Conservation (phyloP, 1,140 invertebrate genomes). For the Lamellibrachia luymesi region DNA sequence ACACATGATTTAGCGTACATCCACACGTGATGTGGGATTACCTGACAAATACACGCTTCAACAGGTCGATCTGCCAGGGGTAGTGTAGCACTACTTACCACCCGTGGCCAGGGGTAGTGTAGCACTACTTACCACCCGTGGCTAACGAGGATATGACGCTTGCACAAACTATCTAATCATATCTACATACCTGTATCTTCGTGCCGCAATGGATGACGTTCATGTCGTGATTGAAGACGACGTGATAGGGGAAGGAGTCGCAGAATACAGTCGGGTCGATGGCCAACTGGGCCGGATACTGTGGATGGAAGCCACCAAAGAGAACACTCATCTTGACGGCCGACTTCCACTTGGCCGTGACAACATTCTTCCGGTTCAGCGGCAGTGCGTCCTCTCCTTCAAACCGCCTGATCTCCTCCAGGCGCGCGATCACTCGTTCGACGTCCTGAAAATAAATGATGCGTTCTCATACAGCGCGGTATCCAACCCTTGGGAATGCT, state of each 20-base stretch:
- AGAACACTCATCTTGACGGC: conserved; percentile 35
- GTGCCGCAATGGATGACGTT: conserved; percentile 7
- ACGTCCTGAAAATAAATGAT: conserved; percentile 32
- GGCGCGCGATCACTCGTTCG: conserved; percentile 33
- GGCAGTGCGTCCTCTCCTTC: conserved; percentile 37
- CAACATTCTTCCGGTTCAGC: conserved; percentile 26
- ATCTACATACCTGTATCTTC: background rate
- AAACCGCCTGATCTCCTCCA: conserved; percentile 35
- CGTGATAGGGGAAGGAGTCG: conserved; percentile 14
- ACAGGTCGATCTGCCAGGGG: background rate
- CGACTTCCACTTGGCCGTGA: conserved; percentile 33
- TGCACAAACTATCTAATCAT: background rate
- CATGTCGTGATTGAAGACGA: conserved; percentile 14
- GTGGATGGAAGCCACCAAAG: conserved; percentile 2
- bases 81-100: background rate
- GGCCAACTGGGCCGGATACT: conserved; percentile 8
- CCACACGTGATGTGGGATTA: too few relatives aligned
- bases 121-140: background rate
- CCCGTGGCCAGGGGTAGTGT: background rate
- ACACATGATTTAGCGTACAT: too few relatives aligned
- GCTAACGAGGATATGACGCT: too few relatives aligned
- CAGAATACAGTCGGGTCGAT: conserved; percentile 1
- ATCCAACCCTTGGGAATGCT: too few relatives aligned
- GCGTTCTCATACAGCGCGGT: too few relatives aligned
- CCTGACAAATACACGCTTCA: too few relatives aligned